Evolutionary conservation across 2,888 invertebrate species (phyloP).

Genomic region (Plebejus anna): DNA sequence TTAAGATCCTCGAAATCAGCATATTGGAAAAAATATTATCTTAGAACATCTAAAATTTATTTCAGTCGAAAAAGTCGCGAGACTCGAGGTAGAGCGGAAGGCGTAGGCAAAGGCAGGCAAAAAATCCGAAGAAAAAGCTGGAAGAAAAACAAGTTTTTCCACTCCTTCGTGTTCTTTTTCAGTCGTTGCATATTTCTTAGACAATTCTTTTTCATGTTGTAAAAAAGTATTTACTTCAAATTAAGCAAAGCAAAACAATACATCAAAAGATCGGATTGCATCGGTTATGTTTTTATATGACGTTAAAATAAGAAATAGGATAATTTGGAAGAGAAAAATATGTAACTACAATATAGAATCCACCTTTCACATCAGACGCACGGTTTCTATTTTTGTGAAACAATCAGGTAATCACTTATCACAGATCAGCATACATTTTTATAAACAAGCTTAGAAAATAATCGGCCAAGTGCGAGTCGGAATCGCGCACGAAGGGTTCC

Average conservation of each 20-base stretch:
- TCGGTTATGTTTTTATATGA: too few species aligned
- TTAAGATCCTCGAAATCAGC: background rate
- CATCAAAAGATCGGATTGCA: too few species aligned
- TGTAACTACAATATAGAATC: background rate
- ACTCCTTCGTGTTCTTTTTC: background rate
- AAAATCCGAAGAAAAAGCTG: background rate
- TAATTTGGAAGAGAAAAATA: background rate
- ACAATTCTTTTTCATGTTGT: background rate
- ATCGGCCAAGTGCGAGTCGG: too few species aligned
- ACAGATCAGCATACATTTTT: too few species aligned
- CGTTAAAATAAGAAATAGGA: too few species aligned
- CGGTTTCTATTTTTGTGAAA: too few species aligned
- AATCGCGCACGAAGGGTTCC: too few species aligned
- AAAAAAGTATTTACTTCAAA: background rate
- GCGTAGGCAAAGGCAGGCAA: conserved; percentile 5
- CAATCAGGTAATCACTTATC: too few species aligned
- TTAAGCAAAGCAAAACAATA: background rate
- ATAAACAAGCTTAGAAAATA: too few species aligned
- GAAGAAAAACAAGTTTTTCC: background rate
- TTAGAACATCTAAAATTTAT: background rate
- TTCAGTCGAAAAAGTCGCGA: background rate
- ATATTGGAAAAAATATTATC: background rate
- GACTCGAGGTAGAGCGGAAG: background rate
- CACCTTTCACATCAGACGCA: too few species aligned
- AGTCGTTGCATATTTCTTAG: background rate